phyloP scores from a whole-genome alignment of 2,797 vertebrate genomes.

The Triplophysa yarkandensis region DNA sequence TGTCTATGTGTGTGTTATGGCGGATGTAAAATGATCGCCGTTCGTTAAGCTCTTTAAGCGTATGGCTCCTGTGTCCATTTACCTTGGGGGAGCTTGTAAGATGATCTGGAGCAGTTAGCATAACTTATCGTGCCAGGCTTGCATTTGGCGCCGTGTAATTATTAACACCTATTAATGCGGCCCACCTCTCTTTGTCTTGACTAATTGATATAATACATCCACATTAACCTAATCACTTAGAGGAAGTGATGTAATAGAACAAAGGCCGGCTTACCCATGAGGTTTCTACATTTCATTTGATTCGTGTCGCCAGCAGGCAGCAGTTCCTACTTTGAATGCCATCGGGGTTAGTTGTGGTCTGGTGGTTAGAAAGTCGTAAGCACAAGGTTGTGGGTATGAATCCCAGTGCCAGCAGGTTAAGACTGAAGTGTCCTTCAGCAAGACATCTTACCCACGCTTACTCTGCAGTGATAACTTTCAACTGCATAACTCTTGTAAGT shows the following conservation, averaged over 20 bases:
- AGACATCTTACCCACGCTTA: no score
- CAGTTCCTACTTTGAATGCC: not conserved
- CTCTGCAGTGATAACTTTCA: no score
- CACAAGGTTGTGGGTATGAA: no score
- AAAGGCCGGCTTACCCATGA: not conserved
- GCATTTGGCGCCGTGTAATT: conserved; percentile 60
- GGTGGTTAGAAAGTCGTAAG: no score
- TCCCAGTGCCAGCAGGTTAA: no score
- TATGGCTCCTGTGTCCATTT: conserved; percentile 34
- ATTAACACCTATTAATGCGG: conserved; percentile 64
- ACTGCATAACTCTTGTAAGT: no score
- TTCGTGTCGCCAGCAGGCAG: not conserved
- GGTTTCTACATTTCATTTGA: not conserved
- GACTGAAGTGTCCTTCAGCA: no score
- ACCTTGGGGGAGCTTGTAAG: conserved; percentile 18
- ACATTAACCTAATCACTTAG: conserved; percentile 59
- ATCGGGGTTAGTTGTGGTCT: no score
- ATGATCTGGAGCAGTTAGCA: conserved; percentile 28
- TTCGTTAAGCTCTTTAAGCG: conserved; percentile 53
- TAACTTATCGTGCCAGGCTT: conserved; percentile 34
- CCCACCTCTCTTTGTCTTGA: conserved; percentile 59
- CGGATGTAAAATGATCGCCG: conserved; percentile 49
- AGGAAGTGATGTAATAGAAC: conserved; percentile 20
- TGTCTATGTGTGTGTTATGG: conserved; percentile 38
- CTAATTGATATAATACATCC: conserved; percentile 70